Evolutionary conservation across 2,797 vertebrate species (phyloP).

Genomic region (Pseudopleuronectes americanus): DNA sequence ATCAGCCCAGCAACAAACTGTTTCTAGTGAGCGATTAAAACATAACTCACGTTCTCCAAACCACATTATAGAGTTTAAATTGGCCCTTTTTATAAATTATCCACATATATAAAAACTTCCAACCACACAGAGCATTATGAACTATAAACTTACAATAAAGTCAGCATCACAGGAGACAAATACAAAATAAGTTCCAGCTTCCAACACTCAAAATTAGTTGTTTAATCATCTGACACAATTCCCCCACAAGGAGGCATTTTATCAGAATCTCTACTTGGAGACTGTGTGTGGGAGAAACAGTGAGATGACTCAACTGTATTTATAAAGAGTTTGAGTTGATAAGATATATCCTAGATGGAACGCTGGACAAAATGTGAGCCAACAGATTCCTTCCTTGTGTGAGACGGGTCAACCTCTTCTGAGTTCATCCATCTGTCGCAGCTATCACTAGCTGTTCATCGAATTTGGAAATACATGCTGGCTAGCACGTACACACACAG

Average conservation of each 20-base stretch:
- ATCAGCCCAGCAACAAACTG: background rate
- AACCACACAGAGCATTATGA: background rate
- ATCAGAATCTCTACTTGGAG: background rate
- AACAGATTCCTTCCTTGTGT: constrained; percentile 8
- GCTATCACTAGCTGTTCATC: constrained; percentile 2
- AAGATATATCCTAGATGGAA: constrained; percentile 3
- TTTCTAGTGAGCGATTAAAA: constrained; percentile 5
- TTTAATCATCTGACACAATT: constrained; percentile 1
- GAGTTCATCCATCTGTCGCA: background rate
- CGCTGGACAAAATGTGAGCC: constrained; percentile 11
- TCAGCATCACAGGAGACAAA: background rate
- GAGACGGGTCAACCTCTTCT: too few relatives aligned
- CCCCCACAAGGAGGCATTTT: background rate
- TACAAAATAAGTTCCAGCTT: background rate
- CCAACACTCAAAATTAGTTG: background rate
- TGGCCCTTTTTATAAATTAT: background rate
- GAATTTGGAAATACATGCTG: constrained; percentile 11
- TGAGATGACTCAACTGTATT: constrained; percentile 4
- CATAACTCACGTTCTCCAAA: too few relatives aligned
- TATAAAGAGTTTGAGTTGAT: constrained; percentile 4
- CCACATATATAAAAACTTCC: background rate
- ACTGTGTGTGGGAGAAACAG: background rate
- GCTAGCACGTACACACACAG: constrained; percentile 30
- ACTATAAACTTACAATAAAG: background rate
- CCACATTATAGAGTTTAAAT: background rate